Conservation (phyloP, 1,140 invertebrate genomes). For the Plodia interpunctella region DNA sequence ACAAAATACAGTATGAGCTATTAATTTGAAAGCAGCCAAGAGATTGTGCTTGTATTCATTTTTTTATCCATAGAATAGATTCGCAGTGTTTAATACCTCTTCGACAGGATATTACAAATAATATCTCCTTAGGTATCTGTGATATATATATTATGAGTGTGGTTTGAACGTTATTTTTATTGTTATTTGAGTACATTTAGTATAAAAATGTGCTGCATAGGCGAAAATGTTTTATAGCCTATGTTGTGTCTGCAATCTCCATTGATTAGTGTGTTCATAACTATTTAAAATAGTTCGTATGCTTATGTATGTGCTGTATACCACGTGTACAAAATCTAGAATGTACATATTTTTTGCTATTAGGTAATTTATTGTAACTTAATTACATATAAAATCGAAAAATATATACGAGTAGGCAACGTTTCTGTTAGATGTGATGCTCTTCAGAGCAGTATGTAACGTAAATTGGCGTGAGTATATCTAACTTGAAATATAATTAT, state of each 20-base stretch:
- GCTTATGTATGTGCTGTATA: constrained; percentile 28
- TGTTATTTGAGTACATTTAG: constrained; percentile 27
- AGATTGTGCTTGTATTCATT: constrained; percentile 62
- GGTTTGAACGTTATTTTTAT: constrained; percentile 39
- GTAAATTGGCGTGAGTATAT: background rate
- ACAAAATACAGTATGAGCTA: constrained; percentile 18
- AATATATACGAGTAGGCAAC: background rate
- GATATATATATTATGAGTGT: constrained; percentile 65
- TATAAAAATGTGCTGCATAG: background rate
- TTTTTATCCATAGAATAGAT: constrained; percentile 36
- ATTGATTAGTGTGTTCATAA: constrained; percentile 47
- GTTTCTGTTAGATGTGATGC: background rate
- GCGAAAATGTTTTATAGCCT: constrained; percentile 10
- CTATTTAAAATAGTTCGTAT: constrained; percentile 20
- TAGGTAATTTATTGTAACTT: constrained; percentile 32
- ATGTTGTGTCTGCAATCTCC: constrained; percentile 41
- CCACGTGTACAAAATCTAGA: constrained; percentile 50
- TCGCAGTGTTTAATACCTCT: constrained; percentile 40
- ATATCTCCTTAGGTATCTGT: constrained; percentile 69
- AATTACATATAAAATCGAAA: background rate
- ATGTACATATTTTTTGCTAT: constrained; percentile 38
- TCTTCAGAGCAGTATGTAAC: background rate
- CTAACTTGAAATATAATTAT: constrained; percentile 8
- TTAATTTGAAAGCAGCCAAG: constrained; percentile 36
- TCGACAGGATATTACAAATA: constrained; percentile 36